Evolutionary conservation across 2,113 vertebrate genomes (phyloP), one percentile per base, ranked within the genome.

Genomic region (Sitta europaea): DNA sequence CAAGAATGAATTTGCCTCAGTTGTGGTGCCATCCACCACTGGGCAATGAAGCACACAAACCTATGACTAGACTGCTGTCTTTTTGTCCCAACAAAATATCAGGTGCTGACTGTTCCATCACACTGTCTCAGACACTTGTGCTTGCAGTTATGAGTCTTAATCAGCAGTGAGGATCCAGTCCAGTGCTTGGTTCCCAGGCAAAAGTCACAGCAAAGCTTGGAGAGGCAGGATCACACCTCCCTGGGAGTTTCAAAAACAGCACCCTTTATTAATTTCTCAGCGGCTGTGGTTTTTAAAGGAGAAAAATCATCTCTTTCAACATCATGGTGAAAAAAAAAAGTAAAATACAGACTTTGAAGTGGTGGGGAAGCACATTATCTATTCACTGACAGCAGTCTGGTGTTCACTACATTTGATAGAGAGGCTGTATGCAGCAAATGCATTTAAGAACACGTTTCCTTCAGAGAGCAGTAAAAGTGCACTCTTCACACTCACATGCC

Each of bases 271-370:
- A 94, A 87, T 67, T 95, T 95, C 81, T 96, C 66, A 81, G 62
- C 50, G 70, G 33, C 80, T 96, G 96, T 57, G 84, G 89, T 94
- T 96, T 94, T 72, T 75, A 72, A 86, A 91, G 42, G 38, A 78
- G 86, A 96, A 96, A 94, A 97, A 72, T 61, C 40, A 89, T 57
- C 81, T 91, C 91, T 96, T 97, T 95, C 91, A 92, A 95, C 84
- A 96, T 65, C 84, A 86, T 7, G 1, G 28, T 51, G 14, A 10
- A 78, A 80, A 85, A 87, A 79, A 50, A 11, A 5, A 70, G 45
- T 58, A 45, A 94, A 96, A 82, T 35, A 53, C 8, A 24, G 70
- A 72, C 94, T 96, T 96, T 94, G 93, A 96, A 96, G 94, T 96
- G 95, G 91, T 96, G 58, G 86, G 80, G 83, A 95, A 78, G 70